Base-by-base conservation (phyloP, 2,888 invertebrate species). In the Caenorhabditis sp. region DNA sequence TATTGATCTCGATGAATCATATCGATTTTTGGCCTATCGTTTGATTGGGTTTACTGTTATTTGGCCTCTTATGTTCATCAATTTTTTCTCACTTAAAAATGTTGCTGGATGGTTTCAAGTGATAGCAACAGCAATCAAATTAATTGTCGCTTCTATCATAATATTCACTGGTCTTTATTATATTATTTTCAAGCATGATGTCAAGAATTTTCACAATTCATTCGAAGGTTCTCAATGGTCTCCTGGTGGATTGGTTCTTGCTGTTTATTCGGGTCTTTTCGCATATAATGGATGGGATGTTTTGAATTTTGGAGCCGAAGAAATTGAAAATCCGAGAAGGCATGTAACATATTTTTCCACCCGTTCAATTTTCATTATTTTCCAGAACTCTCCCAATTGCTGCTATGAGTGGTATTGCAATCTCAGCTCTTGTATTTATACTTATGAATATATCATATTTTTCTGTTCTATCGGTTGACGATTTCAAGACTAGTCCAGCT, bases 381-480 rank as follows among this genome's bases (percentile, higher is more conserved):
- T 79, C 36, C 65, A 83, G 84, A 65, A 85, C 81, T 1, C 55
- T 85, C 10, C 85, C 85, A 6, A 76, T 85, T 27, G 83, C 84
- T 3, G 83, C 82, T 2, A 69, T 83, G 53, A 68, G 77, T 59
- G 84, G 85, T 26, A 83, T 85, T 10, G 61, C 57, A 1, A 79
- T 83, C 14, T 79, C 85, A 1, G 82, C 82, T 0, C 49, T 73
- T 6, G 77, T 95, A 68, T 95, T 95, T 89, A 93, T 94, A 59
- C 88, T 94, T 85, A 93, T 94, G 10, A 95, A 95, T 89, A 90
- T 95, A 80, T 94, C 95, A 49, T 95, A 95, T 89, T 94, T 95
- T 89, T 92, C 93, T 0, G 93, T 95, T 21, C 91, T 95, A 24
- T 91, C 93, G 8, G 92, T 93, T 62, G 89, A 90, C 24, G 94